Percentiles rank a stretch among this genome's conserved stretches.
Conservation (phyloP, 2,888 invertebrate species). For the Nemotelus nigrinus region DNA sequence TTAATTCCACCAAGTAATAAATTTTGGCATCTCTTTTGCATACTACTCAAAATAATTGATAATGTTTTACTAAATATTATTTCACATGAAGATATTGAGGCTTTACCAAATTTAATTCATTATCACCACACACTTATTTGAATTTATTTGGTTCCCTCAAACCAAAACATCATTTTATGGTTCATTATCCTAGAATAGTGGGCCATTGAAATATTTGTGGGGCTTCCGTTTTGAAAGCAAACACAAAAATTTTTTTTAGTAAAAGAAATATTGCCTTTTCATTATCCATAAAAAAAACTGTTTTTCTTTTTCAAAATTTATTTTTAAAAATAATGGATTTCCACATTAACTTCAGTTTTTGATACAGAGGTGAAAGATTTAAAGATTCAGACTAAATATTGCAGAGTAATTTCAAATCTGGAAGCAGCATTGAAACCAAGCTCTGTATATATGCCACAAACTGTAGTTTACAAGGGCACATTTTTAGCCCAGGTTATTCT, state of each 20-base stretch:
- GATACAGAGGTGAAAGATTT: not conserved
- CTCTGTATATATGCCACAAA: too few species aligned
- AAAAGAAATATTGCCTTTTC: slow-evolving; percentile 4
- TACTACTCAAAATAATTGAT: too few species aligned
- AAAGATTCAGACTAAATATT: not conserved
- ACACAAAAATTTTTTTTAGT: slow-evolving; percentile 4
- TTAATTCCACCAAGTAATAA: too few species aligned
- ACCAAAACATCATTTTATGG: slow-evolving; percentile 1
- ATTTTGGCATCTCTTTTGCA: too few species aligned
- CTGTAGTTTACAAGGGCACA: too few species aligned
- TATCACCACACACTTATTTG: too few species aligned
- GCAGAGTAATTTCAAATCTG: not conserved
- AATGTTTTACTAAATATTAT: too few species aligned
- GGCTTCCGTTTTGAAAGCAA: slow-evolving; percentile 11
- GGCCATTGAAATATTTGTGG: not conserved
- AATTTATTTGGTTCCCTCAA: too few species aligned
- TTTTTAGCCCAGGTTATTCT: too few species aligned
- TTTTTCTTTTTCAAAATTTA: not conserved
- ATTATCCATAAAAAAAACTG: slow-evolving; percentile 4
- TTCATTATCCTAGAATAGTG: slow-evolving; percentile 12
- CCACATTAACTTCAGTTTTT: not conserved
- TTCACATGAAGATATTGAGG: too few species aligned
- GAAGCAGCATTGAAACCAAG: not conserved
- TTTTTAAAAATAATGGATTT: not conserved
- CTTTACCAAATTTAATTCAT: too few species aligned